Conservation (phyloP, 2,113 vertebrate species). For the Trematomus loennbergii region DNA sequence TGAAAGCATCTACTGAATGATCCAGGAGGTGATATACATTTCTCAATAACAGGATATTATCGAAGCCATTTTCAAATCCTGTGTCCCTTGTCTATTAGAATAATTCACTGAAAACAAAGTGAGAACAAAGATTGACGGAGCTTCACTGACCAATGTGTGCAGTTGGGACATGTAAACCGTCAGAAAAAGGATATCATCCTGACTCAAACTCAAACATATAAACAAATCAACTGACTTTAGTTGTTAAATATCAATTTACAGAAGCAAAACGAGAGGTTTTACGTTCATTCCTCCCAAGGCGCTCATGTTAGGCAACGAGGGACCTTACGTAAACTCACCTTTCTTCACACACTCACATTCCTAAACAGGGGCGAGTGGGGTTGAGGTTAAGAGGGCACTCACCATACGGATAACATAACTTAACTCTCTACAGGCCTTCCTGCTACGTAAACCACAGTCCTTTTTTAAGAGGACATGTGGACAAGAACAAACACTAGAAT, state of each 20-base stretch:
- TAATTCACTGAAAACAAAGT: no score
- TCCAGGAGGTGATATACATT: no score
- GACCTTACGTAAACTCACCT: constrained; percentile 43
- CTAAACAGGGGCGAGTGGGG: constrained; percentile 29
- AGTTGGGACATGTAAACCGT: no score
- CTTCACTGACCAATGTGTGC: not conserved
- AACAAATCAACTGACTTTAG: not conserved
- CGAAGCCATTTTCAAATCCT: not conserved
- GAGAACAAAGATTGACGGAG: no score
- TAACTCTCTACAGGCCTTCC: constrained; percentile 38
- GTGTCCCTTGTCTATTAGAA: not conserved
- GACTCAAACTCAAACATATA: not conserved
- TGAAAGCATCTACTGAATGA: not conserved
- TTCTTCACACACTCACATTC: constrained; percentile 52
- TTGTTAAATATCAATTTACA: constrained; percentile 28
- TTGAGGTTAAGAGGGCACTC: constrained; percentile 40
- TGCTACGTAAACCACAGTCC: not conserved
- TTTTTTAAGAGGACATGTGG: constrained; percentile 1
- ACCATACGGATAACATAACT: constrained; percentile 32
- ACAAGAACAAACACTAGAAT: not conserved
- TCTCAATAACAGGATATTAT: not conserved
- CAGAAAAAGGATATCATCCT: not conserved
- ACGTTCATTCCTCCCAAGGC: not conserved
- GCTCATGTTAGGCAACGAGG: not conserved
- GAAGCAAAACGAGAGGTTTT: not conserved